Evolutionary conservation across 2,888 invertebrate species (phyloP).

Genomic region (Scelioninae gen. 1): DNA sequence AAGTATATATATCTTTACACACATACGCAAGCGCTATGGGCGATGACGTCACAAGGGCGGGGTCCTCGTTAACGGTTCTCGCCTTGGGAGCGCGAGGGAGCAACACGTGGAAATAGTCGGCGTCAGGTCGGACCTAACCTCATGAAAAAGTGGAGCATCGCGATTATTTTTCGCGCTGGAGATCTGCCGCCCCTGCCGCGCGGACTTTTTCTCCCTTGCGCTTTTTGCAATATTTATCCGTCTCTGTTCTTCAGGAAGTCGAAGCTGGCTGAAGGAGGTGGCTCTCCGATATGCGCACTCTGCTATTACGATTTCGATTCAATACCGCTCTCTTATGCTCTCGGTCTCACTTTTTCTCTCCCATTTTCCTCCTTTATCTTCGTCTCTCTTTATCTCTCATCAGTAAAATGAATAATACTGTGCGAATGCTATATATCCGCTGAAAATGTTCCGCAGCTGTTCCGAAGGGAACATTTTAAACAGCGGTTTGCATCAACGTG

Average conservation of each 20-base stretch:
- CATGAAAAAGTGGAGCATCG: slow-evolving; percentile 66
- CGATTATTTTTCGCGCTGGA: slow-evolving; percentile 56
- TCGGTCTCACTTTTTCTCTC: no score
- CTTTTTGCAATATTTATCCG: slow-evolving; percentile 4
- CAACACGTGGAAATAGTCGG: slow-evolving; percentile 81
- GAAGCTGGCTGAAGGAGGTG: slow-evolving; percentile 30
- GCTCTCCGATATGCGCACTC: slow-evolving; percentile 55
- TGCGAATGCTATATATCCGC: slow-evolving; percentile 33
- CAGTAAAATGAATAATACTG: slow-evolving; percentile 44
- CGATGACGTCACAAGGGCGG: slow-evolving; percentile 83
- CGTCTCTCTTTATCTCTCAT: neutral
- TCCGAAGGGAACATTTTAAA: slow-evolving; percentile 53
- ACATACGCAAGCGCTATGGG: slow-evolving; percentile 73
- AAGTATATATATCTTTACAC: slow-evolving; percentile 58
- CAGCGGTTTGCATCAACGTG: slow-evolving; percentile 23
- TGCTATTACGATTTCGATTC: slow-evolving; percentile 59
- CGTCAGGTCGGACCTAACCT: slow-evolving; percentile 67
- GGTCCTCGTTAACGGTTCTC: slow-evolving; percentile 81
- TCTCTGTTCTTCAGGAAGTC: slow-evolving; percentile 40
- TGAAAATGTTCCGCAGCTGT: slow-evolving; percentile 36
- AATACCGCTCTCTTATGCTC: no score
- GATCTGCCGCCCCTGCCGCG: slow-evolving; percentile 10
- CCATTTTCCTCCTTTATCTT: neutral
- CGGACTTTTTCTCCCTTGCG: neutral
- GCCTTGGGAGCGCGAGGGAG: slow-evolving; percentile 74